Evolutionary conservation across 2,888 invertebrate genomes (phyloP).

Genomic region (Trichogramma dendrolimi): DNA sequence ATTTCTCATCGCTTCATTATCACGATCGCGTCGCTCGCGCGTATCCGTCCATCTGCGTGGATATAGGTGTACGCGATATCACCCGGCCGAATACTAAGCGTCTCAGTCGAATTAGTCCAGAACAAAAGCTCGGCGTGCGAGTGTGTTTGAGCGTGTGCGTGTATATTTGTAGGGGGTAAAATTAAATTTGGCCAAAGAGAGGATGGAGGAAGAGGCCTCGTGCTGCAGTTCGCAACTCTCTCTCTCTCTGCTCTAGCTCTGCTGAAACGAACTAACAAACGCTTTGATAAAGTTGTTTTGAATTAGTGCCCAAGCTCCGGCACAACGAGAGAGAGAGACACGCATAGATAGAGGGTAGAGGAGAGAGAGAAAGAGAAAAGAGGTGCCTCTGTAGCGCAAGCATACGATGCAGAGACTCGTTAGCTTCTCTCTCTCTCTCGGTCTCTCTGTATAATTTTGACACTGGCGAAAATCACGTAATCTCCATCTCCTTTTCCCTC

Average conservation of each 20-base stretch:
- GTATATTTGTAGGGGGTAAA: background rate
- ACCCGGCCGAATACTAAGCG: no score
- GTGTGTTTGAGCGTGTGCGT: no score
- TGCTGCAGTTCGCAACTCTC: no score
- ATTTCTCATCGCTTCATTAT: no score
- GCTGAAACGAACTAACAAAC: conserved; percentile 4
- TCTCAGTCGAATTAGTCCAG: background rate
- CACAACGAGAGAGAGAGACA: no score
- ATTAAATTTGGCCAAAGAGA: conserved; percentile 14
- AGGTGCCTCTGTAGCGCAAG: background rate
- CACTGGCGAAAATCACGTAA: conserved; percentile 21
- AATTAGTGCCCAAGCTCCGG: conserved; percentile 13
- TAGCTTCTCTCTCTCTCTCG: background rate
- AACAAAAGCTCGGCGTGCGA: conserved; percentile 8
- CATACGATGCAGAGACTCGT: conserved; percentile 6
- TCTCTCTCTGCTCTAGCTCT: background rate
- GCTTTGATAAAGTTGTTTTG: conserved; percentile 25
- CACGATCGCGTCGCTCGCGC: no score
- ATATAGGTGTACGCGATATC: no score
- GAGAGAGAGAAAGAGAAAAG: no score
- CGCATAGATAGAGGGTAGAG: no score
- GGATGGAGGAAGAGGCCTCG: no score
- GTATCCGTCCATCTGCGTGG: no score
- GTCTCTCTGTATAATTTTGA: conserved; percentile 9
- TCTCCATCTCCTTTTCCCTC: conserved; percentile 6